Percentiles rank a stretch among this genome's conserved stretches.
phyloP scores from a whole-genome alignment of 2,113 vertebrate species.

The Zapornia atra region DNA sequence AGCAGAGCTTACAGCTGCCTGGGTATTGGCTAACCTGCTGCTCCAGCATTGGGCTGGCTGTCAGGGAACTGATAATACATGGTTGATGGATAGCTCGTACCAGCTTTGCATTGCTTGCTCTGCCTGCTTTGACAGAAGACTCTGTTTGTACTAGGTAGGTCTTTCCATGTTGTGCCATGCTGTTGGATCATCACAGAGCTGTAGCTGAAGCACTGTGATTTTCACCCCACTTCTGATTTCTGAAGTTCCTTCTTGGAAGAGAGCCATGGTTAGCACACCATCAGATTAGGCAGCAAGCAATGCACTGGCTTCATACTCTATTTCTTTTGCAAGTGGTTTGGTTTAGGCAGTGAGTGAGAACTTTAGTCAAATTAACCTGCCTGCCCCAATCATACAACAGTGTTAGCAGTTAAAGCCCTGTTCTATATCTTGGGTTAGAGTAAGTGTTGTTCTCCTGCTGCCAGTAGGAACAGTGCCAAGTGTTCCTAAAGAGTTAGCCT shows the following conservation, averaged over 20 bases:
- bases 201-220: neutral
- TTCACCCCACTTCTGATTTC: neutral
- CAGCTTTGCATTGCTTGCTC: neutral
- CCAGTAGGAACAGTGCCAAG: constrained; percentile 31
- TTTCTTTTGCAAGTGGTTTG: neutral
- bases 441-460: neutral
- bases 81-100: neutral
- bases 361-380: neutral
- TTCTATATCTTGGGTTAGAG: neutral
- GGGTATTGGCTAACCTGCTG: neutral
- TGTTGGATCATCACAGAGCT: neutral
- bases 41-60: neutral
- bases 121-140: neutral
- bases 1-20: neutral
- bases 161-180: neutral
- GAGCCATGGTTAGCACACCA: rapidly evolving
- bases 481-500: neutral
- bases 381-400: neutral
- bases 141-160: neutral
- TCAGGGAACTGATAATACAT: rapidly evolving
- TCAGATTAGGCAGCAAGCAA: neutral
- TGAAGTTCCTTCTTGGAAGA: neutral
- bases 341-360: neutral
- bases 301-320: neutral
- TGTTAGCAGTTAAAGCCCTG: neutral